phyloP scores from a whole-genome alignment of 2,113 vertebrate species.

The Takifugu bimaculatus region DNA sequence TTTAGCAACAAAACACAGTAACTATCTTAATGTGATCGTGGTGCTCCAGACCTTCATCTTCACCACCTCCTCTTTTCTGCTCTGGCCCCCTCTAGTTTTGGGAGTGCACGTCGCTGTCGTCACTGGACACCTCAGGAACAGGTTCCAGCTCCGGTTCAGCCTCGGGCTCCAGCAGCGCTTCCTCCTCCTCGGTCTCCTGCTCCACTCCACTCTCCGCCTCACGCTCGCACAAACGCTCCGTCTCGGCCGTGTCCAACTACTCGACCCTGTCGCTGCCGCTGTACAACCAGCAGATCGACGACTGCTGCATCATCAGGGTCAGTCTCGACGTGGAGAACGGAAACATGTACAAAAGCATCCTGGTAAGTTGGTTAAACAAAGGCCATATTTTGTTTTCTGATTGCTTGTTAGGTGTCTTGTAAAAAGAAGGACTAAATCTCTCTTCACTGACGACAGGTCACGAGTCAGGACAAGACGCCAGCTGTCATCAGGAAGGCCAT shows the following conservation, averaged over 20 bases:
- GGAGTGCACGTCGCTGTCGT: slow-evolving; percentile 94
- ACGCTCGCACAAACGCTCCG: slow-evolving; percentile 92
- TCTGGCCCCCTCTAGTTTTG: slow-evolving; percentile 80
- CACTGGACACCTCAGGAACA: slow-evolving; percentile 89
- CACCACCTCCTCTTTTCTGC: neutral
- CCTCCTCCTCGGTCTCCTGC: slow-evolving; percentile 90
- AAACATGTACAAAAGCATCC: slow-evolving; percentile 98
- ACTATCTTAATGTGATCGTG: neutral
- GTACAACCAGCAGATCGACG: slow-evolving; percentile 97
- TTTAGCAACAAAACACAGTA: too few relatives aligned
- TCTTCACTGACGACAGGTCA: slow-evolving; percentile 77
- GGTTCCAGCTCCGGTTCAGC: slow-evolving; percentile 78
- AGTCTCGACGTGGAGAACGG: slow-evolving; percentile 94
- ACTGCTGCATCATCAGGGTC: slow-evolving; percentile 97
- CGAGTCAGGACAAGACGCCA: slow-evolving; percentile 96
- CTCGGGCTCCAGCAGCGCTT: slow-evolving; percentile 88
- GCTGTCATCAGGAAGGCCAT: slow-evolving; percentile 94
- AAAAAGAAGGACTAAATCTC: too few relatives aligned
- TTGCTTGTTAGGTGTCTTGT: neutral
- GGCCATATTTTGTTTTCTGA: neutral
- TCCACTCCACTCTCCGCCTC: slow-evolving; percentile 86
- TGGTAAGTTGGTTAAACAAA: slow-evolving; percentile 70
- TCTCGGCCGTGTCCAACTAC: slow-evolving; percentile 89
- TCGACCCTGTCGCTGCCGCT: slow-evolving; percentile 92
- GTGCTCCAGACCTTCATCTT: neutral